Conservation (phyloP, 2,797 vertebrate species). For the Anguilla megastoma region DNA sequence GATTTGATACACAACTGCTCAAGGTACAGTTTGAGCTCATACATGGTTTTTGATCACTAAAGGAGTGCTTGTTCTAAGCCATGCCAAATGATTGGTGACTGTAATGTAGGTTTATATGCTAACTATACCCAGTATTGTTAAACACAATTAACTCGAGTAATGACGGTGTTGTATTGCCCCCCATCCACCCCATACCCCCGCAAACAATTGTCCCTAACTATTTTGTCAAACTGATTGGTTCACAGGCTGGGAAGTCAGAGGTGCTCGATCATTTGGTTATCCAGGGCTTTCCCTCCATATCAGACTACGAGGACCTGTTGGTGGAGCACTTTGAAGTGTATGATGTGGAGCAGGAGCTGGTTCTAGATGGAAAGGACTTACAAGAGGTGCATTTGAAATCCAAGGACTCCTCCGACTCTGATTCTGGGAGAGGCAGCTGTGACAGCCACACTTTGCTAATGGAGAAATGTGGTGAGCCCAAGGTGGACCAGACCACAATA, state of each 20-base stretch:
- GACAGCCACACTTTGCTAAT: slow-evolving; percentile 85
- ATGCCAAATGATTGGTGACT: neutral
- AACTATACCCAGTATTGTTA: neutral
- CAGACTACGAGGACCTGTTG: slow-evolving; percentile 81
- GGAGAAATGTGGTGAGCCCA: slow-evolving; percentile 72
- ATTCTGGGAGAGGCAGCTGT: slow-evolving; percentile 88
- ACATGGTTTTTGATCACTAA: neutral
- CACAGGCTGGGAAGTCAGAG: slow-evolving; percentile 82
- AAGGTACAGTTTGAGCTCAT: slow-evolving; percentile 73
- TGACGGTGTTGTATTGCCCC: neutral
- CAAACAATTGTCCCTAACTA: neutral
- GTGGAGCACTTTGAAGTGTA: slow-evolving; percentile 89
- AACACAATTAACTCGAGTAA: neutral
- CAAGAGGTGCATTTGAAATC: slow-evolving; percentile 62
- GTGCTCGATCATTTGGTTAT: slow-evolving; percentile 82
- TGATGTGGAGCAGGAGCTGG: slow-evolving; percentile 76
- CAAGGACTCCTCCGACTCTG: slow-evolving; percentile 74
- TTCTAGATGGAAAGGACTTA: slow-evolving; percentile 66
- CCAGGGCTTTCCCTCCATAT: slow-evolving; percentile 81
- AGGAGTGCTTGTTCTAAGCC: neutral
- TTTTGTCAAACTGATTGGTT: slow-evolving; percentile 45
- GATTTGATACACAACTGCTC: slow-evolving; percentile 86
- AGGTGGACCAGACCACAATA: slow-evolving; percentile 33
- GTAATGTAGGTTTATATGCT: neutral
- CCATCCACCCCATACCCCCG: too few relatives aligned